Evolutionary conservation across 1,140 invertebrate species (phyloP).

Genomic region (Batillaria attramentaria): DNA sequence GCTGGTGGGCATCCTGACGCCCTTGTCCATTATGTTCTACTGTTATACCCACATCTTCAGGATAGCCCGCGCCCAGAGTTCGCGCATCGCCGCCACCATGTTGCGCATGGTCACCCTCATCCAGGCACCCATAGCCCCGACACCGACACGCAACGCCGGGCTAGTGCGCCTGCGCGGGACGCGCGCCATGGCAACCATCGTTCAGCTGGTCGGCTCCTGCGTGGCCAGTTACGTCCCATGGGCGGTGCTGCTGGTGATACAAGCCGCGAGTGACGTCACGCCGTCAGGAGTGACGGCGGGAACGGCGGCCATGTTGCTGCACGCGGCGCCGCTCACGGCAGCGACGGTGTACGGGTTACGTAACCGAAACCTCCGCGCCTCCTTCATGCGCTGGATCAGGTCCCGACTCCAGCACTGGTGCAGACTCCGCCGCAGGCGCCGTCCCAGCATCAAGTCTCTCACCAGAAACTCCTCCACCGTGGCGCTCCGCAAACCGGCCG

Average conservation of each 20-base stretch:
- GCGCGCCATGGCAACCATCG: slow-evolving; percentile 60
- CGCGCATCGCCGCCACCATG: slow-evolving; percentile 63
- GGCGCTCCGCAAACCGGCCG: slow-evolving; percentile 23
- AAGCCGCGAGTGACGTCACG: slow-evolving; percentile 35
- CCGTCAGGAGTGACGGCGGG: slow-evolving; percentile 43
- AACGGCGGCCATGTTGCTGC: slow-evolving; percentile 55
- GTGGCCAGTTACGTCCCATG: slow-evolving; percentile 60
- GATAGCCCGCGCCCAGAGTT: slow-evolving; percentile 61
- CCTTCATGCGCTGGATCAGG: slow-evolving; percentile 53
- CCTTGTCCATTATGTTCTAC: slow-evolving; percentile 56
- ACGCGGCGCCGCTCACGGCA: slow-evolving; percentile 58
- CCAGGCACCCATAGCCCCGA: slow-evolving; percentile 57
- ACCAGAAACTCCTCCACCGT: slow-evolving; percentile 36
- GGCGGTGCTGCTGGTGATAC: slow-evolving; percentile 50
- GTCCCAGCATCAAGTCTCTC: slow-evolving; percentile 54
- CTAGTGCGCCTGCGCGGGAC: slow-evolving; percentile 54
- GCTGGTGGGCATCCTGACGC: slow-evolving; percentile 48
- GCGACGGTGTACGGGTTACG: slow-evolving; percentile 59
- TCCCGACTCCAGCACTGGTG: slow-evolving; percentile 51
- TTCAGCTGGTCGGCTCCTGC: slow-evolving; percentile 62
- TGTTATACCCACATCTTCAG: slow-evolving; percentile 62
- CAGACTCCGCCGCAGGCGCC: slow-evolving; percentile 50
- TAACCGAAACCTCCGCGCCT: slow-evolving; percentile 58
- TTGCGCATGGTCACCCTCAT: slow-evolving; percentile 62
- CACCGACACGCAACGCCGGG: slow-evolving; percentile 40